A percentile compares a stretch with the other conserved stretches of the same genome.
phyloP scores from a whole-genome alignment of 2,888 invertebrate species.

The Aquatica leii region DNA sequence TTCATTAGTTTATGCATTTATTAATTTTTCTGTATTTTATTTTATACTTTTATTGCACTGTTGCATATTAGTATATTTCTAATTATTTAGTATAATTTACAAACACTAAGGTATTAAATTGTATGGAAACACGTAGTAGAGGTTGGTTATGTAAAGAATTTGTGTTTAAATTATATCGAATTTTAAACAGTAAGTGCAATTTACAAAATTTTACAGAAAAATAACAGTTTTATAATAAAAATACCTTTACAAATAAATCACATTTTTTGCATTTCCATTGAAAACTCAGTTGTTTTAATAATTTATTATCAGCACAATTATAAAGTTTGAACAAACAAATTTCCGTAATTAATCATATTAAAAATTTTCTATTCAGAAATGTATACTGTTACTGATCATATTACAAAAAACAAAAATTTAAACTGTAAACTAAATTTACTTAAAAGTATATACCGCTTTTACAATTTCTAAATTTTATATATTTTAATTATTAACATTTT shows the following conservation, averaged over 20 bases:
- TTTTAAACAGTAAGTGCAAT: too few relatives aligned
- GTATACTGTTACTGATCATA: conserved; percentile 15
- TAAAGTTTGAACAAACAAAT: conserved; percentile 27
- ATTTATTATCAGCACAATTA: conserved; percentile 31
- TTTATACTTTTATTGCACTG: too few relatives aligned
- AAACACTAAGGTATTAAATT: too few relatives aligned
- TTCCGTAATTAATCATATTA: conserved; percentile 27
- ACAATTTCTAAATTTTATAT: not conserved
- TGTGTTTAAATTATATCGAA: too few relatives aligned
- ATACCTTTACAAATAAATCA: conserved; percentile 27
- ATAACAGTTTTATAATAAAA: conserved; percentile 17
- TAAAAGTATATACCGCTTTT: not conserved
- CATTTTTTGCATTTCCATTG: conserved; percentile 24
- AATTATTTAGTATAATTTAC: too few relatives aligned
- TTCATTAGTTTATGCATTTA: too few relatives aligned
- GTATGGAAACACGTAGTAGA: too few relatives aligned
- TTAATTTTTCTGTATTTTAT: too few relatives aligned
- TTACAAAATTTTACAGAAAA: not conserved
- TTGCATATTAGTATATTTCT: too few relatives aligned
- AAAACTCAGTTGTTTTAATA: conserved; percentile 15
- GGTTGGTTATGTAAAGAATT: too few relatives aligned
- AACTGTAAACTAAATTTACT: conserved; percentile 1
- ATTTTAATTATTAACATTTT: conserved; percentile 27
- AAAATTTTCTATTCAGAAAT: conserved; percentile 25
- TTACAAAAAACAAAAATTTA: conserved; percentile 12